Base-by-base conservation (phyloP, 2,888 invertebrate species). In the Alviniconcha strummeri region DNA sequence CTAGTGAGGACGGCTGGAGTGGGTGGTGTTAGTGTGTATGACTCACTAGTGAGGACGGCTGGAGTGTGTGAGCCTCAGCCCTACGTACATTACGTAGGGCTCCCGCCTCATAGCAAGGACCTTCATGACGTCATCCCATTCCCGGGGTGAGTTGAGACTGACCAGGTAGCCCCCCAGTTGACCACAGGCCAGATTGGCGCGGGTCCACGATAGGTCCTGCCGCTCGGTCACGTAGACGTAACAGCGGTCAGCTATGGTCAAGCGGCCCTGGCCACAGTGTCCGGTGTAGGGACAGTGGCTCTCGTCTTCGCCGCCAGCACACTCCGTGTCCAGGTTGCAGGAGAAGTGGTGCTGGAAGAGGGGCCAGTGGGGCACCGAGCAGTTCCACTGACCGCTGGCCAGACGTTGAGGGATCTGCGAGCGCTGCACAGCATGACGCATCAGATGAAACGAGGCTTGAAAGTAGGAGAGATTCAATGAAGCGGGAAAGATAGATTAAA, bases 241-340 rank as follows among this genome's bases (percentile, higher is more conserved):
- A 56, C 55, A 76, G 15, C 56, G 5, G 0, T n/a, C 75, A 7
- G 55, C 75, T 13, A 76, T 76, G 75, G 75, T 55, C 75, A 76
- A 56, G n/a, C n/a, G 55, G 56, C 8, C 17, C 17, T 76, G 56
- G 56, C 75, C 75, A 56, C 75, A 76, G 55, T 76, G 75, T 56
- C 76, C 76, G 19, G 76, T 57, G 19, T 57, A 77, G n/a, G 76
- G 76, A 77, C 76, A 77, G 57, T 57, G 19, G 3, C 15, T 9
- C 55, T 77, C 76, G 19, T 77, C 76, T 57, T 77, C 57, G 6
- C 57, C 76, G 19, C 57, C 76, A 7, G 57, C 19, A 57, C 76
- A 77, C 57, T 77, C 76, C 5, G 57, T 19, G 4, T 36, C 57
- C 76, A 77, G 57, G 57, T 77, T 77, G 15, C 76, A 77, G 8